phyloP scores from a whole-genome alignment of 2,888 invertebrate genomes.

The Ptychoptera albimana region DNA sequence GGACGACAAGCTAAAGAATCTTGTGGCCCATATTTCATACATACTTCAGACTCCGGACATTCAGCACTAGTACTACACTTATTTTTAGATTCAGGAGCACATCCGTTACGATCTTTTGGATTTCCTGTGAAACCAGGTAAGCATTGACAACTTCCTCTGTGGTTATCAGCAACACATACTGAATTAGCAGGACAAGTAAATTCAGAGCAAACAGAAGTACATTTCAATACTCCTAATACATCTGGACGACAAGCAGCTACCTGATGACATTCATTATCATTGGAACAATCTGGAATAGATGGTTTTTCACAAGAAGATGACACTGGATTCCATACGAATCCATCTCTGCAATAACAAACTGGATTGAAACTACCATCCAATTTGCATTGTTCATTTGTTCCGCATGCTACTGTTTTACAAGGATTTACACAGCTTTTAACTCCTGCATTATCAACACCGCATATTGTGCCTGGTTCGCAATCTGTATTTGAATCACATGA shows the following conservation, averaged over 20 bases:
- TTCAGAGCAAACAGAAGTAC: constrained; percentile 57
- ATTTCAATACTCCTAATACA: constrained; percentile 70
- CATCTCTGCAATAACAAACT: constrained; percentile 61
- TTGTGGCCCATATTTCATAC: constrained; percentile 40
- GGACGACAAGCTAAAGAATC: constrained; percentile 52
- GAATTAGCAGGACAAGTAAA: constrained; percentile 77
- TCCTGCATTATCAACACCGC: constrained; percentile 46
- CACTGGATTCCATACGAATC: constrained; percentile 71
- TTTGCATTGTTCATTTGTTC: constrained; percentile 65
- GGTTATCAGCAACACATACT: constrained; percentile 55
- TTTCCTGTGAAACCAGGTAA: constrained; percentile 71
- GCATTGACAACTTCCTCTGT: constrained; percentile 70
- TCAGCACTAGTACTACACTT: constrained; percentile 66
- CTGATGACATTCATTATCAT: constrained; percentile 51
- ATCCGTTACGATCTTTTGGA: constrained; percentile 80
- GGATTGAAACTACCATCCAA: constrained; percentile 50
- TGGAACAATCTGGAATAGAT: constrained; percentile 64
- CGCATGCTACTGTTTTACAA: constrained; percentile 66
- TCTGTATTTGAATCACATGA: constrained; percentile 53
- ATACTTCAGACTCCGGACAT: constrained; percentile 69
- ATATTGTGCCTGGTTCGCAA: constrained; percentile 54
- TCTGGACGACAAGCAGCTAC: constrained; percentile 65
- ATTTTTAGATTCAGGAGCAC: constrained; percentile 52
- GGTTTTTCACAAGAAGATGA: constrained; percentile 72
- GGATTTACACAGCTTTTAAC: constrained; percentile 56